Evolutionary conservation across 2,888 invertebrate genomes (phyloP).

Genomic region (Merodon equestris): DNA sequence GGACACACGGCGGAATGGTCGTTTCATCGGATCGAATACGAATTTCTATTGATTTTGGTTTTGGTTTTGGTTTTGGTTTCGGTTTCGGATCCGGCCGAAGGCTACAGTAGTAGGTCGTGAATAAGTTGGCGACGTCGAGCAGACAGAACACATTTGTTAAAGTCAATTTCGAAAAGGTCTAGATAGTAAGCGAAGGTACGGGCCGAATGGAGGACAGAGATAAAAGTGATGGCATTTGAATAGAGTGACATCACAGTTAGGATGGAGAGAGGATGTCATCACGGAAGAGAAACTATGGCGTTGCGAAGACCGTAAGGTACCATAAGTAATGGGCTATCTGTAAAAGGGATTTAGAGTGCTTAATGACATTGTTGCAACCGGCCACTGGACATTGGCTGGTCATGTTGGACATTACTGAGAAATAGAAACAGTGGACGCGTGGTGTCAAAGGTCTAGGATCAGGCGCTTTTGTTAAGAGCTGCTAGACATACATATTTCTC

Average conservation of each 20-base stretch:
- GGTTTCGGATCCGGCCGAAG: not conserved
- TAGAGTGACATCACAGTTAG: conserved; percentile 31
- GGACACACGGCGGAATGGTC: not conserved
- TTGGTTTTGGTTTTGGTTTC: conserved; percentile 9
- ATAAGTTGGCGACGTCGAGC: conserved; percentile 5
- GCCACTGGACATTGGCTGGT: no score
- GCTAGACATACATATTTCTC: no score
- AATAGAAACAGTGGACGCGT: no score
- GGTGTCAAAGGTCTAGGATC: no score
- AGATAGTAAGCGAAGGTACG: conserved; percentile 20
- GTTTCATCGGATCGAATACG: conserved; percentile 14
- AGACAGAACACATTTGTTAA: conserved; percentile 33
- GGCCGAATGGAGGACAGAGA: conserved; percentile 26
- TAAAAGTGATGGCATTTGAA: conserved; percentile 64
- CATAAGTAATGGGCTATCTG: no score
- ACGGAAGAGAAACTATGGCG: no score
- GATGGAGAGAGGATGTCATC: no score
- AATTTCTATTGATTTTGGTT: conserved; percentile 6
- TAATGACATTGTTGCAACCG: no score
- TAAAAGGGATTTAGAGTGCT: no score
- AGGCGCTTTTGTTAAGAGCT: no score
- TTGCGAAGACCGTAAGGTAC: no score
- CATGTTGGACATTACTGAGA: no score
- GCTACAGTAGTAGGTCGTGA: conserved; percentile 58
- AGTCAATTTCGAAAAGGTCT: conserved; percentile 37